Evolutionary conservation across 1,140 invertebrate genomes (phyloP).

Genomic region (Ips typographus): DNA sequence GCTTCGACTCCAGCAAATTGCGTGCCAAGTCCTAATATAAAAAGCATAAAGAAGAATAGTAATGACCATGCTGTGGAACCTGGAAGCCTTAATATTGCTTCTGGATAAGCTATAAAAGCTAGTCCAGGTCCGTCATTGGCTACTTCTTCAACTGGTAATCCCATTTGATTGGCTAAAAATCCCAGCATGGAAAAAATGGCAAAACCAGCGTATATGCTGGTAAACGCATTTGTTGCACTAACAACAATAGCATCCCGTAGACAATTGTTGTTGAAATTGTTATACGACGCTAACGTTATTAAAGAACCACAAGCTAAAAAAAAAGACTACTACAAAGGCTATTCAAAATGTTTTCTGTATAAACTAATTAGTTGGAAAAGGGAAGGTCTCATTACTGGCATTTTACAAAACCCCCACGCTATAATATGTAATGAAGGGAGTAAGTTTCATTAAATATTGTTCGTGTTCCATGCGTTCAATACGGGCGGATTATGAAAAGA

Average conservation of each 20-base stretch:
- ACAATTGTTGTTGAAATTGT: conserved; percentile 72
- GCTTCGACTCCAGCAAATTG: conserved; percentile 83
- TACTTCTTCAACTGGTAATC: conserved; percentile 62
- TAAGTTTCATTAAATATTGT: no score
- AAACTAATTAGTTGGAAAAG: background rate
- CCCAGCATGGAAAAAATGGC: conserved; percentile 82
- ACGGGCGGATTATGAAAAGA: no score
- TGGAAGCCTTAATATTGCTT: conserved; percentile 78
- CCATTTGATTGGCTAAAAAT: conserved; percentile 68
- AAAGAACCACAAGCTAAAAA: conserved; percentile 62
- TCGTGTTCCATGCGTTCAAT: no score
- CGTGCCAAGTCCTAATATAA: conserved; percentile 74
- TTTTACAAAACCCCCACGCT: no score
- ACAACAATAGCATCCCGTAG: conserved; percentile 70
- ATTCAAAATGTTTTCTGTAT: background rate
- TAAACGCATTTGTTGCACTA: conserved; percentile 69
- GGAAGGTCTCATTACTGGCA: background rate
- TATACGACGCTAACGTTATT: conserved; percentile 74
- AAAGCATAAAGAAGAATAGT: conserved; percentile 83
- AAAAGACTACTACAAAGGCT: conserved; percentile 3
- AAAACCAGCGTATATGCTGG: conserved; percentile 72
- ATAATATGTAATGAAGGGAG: no score
- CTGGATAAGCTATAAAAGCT: conserved; percentile 79
- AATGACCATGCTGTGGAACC: conserved; percentile 75
- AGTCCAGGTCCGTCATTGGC: conserved; percentile 71